Conservation (phyloP, 2,888 invertebrate genomes). For the Agriopis leucophaearia region DNA sequence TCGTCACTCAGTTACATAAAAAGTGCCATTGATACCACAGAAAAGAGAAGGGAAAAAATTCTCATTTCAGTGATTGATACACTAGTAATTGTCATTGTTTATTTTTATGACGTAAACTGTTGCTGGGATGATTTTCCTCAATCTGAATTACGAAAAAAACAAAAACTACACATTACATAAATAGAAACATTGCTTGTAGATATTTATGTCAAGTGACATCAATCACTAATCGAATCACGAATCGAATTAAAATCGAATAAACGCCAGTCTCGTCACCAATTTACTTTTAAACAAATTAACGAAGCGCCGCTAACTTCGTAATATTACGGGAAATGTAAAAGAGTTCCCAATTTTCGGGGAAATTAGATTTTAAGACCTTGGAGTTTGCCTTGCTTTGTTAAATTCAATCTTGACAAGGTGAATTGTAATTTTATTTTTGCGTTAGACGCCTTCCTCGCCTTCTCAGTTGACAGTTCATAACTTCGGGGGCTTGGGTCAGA, state of each 20-base stretch:
- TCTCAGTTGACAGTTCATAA: conserved; percentile 3
- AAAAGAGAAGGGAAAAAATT: too few species aligned
- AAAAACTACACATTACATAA: conserved; percentile 1
- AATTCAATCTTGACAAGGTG: conserved; percentile 17
- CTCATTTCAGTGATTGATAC: too few species aligned
- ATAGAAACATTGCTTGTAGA: neutral
- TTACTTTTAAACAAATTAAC: conserved; percentile 37
- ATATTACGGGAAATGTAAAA: conserved; percentile 17
- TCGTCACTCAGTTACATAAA: too few species aligned
- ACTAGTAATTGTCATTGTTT: too few species aligned
- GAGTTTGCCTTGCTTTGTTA: conserved; percentile 22
- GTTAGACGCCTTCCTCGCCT: neutral
- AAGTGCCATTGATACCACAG: too few species aligned
- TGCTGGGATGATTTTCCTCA: neutral
- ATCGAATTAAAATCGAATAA: conserved; percentile 22
- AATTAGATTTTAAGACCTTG: conserved; percentile 25
- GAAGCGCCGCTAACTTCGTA: conserved; percentile 28
- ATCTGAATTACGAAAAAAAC: neutral
- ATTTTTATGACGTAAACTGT: neutral
- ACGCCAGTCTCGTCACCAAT: conserved; percentile 15
- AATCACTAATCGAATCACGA: conserved; percentile 16
- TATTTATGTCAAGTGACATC: conserved; percentile 3
- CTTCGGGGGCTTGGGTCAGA: conserved; percentile 1
- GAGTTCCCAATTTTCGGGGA: conserved; percentile 23
- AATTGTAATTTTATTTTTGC: conserved; percentile 11